Conservation (phyloP, 2,797 vertebrate genomes). For the Argyrosomus regius region DNA sequence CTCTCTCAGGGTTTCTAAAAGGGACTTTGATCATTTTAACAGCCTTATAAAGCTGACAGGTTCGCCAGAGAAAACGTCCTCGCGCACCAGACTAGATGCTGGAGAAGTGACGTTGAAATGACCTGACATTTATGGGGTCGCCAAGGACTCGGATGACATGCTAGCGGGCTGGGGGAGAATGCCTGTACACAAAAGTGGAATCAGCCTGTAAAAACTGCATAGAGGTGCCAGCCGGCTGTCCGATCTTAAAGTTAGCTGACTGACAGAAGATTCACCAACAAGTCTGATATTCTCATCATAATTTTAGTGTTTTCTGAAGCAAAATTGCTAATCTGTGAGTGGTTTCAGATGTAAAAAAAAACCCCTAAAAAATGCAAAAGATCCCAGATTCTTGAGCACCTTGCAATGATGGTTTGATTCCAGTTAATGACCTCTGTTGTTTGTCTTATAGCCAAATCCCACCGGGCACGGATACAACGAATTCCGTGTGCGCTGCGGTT, state of each 20-base stretch:
- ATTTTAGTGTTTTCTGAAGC: not conserved
- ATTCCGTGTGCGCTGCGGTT: no score
- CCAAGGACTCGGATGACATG: slow-evolving; percentile 61
- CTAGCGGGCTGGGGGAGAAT: slow-evolving; percentile 41
- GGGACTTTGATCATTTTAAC: slow-evolving; percentile 82
- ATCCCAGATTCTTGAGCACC: no score
- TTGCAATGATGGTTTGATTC: no score
- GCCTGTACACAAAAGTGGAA: slow-evolving; percentile 20
- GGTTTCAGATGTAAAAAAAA: no score
- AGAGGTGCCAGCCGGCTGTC: slow-evolving; percentile 27
- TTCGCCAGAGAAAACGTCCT: slow-evolving; percentile 72
- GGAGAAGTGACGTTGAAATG: slow-evolving; percentile 73
- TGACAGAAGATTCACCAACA: not conserved
- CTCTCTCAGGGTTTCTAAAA: slow-evolving; percentile 68
- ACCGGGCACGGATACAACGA: no score
- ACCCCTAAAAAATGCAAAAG: no score
- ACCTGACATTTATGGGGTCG: slow-evolving; percentile 80
- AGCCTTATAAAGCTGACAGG: slow-evolving; percentile 76
- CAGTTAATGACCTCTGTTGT: no score
- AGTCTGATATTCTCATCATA: not conserved
- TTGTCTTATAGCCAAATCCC: no score
- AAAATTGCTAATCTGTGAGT: not conserved
- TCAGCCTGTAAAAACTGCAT: slow-evolving; percentile 39
- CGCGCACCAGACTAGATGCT: slow-evolving; percentile 63
- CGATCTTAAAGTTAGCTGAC: not conserved